Evolutionary conservation across 37 sponge, comb jelly and placozoan genomes (phyloP).

Genomic region (Aplysina aerophoba): DNA sequence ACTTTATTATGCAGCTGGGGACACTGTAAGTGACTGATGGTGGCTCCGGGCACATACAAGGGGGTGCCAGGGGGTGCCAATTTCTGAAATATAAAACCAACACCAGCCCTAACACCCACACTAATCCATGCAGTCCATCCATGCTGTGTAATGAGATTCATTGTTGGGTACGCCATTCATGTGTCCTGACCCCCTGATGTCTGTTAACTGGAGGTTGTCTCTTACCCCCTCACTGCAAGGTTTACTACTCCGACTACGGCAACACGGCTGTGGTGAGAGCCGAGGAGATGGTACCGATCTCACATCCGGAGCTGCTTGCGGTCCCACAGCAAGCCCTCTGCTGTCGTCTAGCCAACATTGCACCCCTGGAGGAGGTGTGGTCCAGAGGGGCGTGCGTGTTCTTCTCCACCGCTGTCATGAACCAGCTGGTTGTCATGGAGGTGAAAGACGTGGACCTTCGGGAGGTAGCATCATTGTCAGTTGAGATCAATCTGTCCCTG

Average conservation of each 20-base stretch:
- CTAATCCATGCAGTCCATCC: no score
- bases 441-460: background rate
- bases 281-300: conserved; percentile 4
- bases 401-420: background rate
- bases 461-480: background rate
- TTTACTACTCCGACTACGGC: conserved; percentile 19
- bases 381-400: background rate
- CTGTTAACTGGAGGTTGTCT: no score
- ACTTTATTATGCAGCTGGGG: no score
- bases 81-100: no score
- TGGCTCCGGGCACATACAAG: no score
- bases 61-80: no score
- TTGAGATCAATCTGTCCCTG: background rate
- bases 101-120: no score
- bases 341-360: background rate
- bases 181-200: background rate
- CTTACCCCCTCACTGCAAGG: background rate
- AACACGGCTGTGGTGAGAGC: background rate
- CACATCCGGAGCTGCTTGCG: background rate
- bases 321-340: conserved; percentile 25
- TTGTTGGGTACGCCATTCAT: background rate
- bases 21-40: no score
- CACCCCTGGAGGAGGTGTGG: background rate
- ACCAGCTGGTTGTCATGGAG: background rate
- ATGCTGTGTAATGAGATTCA: no score